Conservation (phyloP, 2,888 invertebrate species). For the Drosophila melanosoma region DNA sequence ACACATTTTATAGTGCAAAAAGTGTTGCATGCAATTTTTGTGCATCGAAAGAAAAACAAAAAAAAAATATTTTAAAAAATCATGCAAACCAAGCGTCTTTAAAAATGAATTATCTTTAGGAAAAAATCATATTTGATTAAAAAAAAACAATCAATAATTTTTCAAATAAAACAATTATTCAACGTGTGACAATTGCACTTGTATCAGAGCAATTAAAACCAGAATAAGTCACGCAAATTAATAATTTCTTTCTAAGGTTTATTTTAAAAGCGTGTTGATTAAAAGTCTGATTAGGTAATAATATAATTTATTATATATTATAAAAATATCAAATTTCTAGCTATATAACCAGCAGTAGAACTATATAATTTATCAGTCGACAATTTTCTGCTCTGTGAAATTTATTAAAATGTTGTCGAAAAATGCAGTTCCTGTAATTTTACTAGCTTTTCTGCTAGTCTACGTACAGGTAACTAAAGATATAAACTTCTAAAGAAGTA, state of each 20-base stretch:
- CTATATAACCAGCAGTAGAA: constrained; percentile 1
- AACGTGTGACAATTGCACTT: not conserved
- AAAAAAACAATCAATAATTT: not conserved
- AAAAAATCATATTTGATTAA: not conserved
- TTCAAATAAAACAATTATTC: not conserved
- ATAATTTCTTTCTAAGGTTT: not conserved
- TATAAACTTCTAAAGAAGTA: not conserved
- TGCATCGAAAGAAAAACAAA: constrained; percentile 33
- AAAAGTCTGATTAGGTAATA: not conserved
- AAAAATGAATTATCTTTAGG: not conserved
- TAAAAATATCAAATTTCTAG: not conserved
- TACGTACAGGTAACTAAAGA: not conserved
- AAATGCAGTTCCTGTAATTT: not conserved
- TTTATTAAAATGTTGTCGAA: not conserved
- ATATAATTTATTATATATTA: not conserved
- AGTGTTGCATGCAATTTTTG: constrained; percentile 58
- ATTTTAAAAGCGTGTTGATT: constrained; percentile 1
- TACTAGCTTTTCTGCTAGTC: not conserved
- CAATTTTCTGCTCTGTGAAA: not conserved
- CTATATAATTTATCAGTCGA: not conserved
- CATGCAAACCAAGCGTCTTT: not conserved
- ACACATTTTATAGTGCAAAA: constrained; percentile 30
- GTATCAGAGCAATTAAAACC: not conserved
- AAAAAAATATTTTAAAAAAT: constrained; percentile 11
- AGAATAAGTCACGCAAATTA: not conserved